Evolutionary conservation across 2,113 vertebrate species (phyloP).

Genomic region (Mormyrus iriodes): DNA sequence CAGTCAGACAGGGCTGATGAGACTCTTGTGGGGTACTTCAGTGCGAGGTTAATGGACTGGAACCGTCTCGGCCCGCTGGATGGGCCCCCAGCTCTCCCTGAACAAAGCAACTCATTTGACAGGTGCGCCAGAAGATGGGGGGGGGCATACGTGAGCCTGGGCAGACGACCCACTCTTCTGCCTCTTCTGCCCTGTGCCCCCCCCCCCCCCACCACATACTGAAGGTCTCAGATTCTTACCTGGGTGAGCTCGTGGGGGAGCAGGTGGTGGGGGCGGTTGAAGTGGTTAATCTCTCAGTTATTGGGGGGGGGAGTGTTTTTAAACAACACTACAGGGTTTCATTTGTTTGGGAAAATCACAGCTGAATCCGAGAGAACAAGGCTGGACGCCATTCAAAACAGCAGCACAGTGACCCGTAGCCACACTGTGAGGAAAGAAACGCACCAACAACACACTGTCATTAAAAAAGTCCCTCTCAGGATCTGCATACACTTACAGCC

Average conservation of each 20-base stretch:
- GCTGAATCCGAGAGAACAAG: background rate
- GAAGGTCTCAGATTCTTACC: conserved; percentile 8
- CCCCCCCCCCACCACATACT: background rate
- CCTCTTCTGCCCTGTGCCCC: background rate
- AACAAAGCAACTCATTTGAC: conserved; percentile 22
- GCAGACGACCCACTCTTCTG: background rate
- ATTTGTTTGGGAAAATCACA: background rate
- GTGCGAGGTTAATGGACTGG: conserved; percentile 34
- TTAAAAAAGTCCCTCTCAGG: background rate
- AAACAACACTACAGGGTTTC: background rate
- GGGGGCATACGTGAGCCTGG: background rate
- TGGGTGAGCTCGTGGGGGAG: background rate
- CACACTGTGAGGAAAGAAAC: background rate
- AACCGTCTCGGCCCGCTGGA: conserved; percentile 33
- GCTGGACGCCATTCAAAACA: background rate
- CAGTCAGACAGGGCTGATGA: background rate
- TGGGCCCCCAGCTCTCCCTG: conserved; percentile 8
- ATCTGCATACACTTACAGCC: conserved; percentile 17
- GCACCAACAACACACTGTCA: background rate
- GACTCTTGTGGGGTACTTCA: conserved; percentile 19
- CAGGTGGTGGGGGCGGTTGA: background rate
- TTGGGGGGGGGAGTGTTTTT: background rate
- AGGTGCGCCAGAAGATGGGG: conserved; percentile 7
- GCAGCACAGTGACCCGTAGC: background rate
- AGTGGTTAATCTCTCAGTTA: background rate